A percentile compares a stretch with the other conserved stretches of the same genome.
phyloP scores from a whole-genome alignment of 2,888 invertebrate species.

The Lottia scabra region DNA sequence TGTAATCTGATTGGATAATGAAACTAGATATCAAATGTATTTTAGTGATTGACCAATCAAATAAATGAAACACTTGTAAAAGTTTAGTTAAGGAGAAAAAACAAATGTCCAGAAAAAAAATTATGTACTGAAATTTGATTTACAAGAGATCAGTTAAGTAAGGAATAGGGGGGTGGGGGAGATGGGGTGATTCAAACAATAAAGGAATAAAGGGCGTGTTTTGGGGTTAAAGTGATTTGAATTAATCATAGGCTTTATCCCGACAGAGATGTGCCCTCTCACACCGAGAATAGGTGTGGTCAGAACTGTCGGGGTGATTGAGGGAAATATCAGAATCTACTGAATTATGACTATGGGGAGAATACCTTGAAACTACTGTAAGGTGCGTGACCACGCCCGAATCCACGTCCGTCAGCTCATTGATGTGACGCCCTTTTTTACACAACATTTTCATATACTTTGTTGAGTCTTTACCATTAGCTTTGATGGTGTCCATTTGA shows the following conservation, averaged over 20 bases:
- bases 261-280: neutral
- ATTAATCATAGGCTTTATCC: neutral
- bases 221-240: too few species aligned
- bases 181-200: too few species aligned
- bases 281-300: neutral
- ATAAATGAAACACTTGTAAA: too few species aligned
- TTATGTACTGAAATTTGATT: too few species aligned
- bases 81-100: too few species aligned
- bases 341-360: slow-evolving; percentile 31
- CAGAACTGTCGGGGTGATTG: neutral
- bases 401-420: slow-evolving; percentile 30
- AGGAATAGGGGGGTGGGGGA: too few species aligned
- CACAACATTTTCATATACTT: slow-evolving; percentile 42
- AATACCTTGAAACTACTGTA: slow-evolving; percentile 44
- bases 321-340: neutral
- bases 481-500: slow-evolving; percentile 28
- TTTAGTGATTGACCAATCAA: too few species aligned
- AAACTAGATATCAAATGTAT: too few species aligned
- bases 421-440: slow-evolving; percentile 29
- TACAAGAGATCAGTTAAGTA: too few species aligned
- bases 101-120: too few species aligned
- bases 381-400: slow-evolving; percentile 42
- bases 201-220: too few species aligned
- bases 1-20: too few species aligned
- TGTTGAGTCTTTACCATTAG: slow-evolving; percentile 34